Evolutionary conservation across 1,140 invertebrate species (phyloP).

Genomic region (Leucophenga varia): DNA sequence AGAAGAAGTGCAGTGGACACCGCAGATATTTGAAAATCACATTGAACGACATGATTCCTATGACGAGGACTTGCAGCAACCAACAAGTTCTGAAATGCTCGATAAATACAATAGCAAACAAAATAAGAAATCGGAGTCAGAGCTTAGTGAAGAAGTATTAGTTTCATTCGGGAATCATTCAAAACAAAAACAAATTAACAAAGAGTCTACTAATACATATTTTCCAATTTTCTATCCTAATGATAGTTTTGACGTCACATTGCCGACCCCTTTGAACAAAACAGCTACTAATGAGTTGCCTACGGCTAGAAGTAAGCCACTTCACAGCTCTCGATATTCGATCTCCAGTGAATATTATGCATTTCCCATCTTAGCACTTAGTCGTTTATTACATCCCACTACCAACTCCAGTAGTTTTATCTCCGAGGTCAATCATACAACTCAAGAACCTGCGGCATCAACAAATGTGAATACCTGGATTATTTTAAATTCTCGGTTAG

Average conservation of each 20-base stretch:
- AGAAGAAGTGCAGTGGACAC: conserved; percentile 36
- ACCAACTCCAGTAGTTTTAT: conserved; percentile 8
- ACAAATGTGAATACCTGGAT: conserved; percentile 36
- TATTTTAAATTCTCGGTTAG: conserved; percentile 45
- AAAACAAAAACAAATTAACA: no score
- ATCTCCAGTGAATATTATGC: conserved; percentile 36
- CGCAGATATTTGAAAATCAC: conserved; percentile 22
- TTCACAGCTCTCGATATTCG: conserved; percentile 38
- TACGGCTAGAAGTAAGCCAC: no score
- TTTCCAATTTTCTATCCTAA: conserved; percentile 35
- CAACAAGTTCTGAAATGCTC: no score
- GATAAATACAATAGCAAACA: no score
- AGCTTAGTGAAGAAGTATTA: no score
- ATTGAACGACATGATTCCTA: no score
- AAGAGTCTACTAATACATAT: no score
- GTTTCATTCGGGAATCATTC: no score
- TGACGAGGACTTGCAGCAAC: no score
- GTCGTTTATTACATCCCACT: conserved; percentile 32
- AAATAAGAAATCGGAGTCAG: no score
- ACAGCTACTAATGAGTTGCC: background rate
- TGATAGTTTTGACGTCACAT: conserved; percentile 27
- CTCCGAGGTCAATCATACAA: no score
- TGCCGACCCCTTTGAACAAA: conserved; percentile 1
- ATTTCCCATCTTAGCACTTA: conserved; percentile 41
- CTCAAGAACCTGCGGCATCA: no score